phyloP scores from a whole-genome alignment of 2,113 vertebrate species.

The Dipodomys stephensi region DNA sequence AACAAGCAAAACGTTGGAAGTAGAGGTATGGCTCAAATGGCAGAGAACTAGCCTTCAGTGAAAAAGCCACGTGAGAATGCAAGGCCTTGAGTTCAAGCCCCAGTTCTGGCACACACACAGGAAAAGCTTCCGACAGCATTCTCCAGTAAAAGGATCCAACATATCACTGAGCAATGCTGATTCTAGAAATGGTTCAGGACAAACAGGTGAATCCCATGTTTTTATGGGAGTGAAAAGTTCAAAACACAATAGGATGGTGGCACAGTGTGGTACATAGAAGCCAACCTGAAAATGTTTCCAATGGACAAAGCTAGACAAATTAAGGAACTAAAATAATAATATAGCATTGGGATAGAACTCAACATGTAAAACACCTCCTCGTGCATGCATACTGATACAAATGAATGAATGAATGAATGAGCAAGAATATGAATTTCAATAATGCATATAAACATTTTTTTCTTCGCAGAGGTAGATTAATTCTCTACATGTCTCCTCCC shows the following conservation, averaged over 20 bases:
- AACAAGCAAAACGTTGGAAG: too few species aligned
- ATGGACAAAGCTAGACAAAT: not conserved
- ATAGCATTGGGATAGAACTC: not conserved
- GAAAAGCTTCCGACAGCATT: not conserved
- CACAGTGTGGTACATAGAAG: not conserved
- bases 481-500: not conserved
- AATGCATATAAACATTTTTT: not conserved
- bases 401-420: conserved; percentile 1
- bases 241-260: not conserved
- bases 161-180: conserved; percentile 3
- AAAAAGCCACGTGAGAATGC: too few species aligned
- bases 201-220: not conserved
- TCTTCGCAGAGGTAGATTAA: not conserved
- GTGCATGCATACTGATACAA: not conserved
- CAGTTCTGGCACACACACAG: too few species aligned
- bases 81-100: too few species aligned
- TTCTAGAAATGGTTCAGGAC: not conserved
- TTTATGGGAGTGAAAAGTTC: not conserved
- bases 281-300: not conserved
- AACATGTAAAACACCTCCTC: conserved; percentile 17
- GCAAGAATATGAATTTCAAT: not conserved
- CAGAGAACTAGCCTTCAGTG: too few species aligned
- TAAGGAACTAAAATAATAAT: conserved; percentile 2
- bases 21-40: too few species aligned
- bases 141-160: not conserved